Base-by-base conservation (phyloP, 2,797 vertebrate genomes). In the Cottoperca gobio region DNA sequence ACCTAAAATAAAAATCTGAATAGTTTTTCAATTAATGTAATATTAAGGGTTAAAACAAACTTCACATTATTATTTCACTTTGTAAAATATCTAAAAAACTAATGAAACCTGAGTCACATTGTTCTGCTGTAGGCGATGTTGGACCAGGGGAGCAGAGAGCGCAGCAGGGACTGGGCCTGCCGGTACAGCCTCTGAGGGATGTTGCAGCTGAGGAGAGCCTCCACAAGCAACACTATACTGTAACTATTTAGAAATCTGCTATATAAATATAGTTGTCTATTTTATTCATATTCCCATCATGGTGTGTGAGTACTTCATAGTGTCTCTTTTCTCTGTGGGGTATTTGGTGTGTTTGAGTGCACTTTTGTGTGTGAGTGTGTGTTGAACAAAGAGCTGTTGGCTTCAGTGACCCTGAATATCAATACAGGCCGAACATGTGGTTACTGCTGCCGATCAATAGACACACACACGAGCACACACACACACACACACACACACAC, bases 181-280 rank as follows among this genome's bases (percentile, higher is more conserved):
- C 97, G 95, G 84, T 98, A 99, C 60, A 99, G 95, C 88, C 98
- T 92, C 94, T 99, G 98, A 1, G 98, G 97, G 87, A 99, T 97
- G 48, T n/a, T n/a, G n/a, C n/a, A n/a, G n/a, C n/a, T n/a, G n/a
- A n/a, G n/a, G n/a, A n/a, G n/a, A n/a, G n/a, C n/a, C 26, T 26
- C 26, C 23, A 49, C 24, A 46, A 12, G 39, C 37, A 39, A 35
- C 42, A 23, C 10, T 48, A 2, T 12, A n/a, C 46, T 14, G 2
- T 49, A 14, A 49, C 37, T 2, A 35, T 63, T 35, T 6, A 39
- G 9, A 37, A 11, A 14, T 19, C 37, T 39, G 21, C 33, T n/a
- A 1, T 5, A 24, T 23, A 28, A 26, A 54, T 37, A 12, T 6
- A 46, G 17, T n/a, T 49, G 5, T 39, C 16, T 48, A 0, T 69